Conservation (phyloP, 2,113 vertebrate species). For the Chionomys nivalis region DNA sequence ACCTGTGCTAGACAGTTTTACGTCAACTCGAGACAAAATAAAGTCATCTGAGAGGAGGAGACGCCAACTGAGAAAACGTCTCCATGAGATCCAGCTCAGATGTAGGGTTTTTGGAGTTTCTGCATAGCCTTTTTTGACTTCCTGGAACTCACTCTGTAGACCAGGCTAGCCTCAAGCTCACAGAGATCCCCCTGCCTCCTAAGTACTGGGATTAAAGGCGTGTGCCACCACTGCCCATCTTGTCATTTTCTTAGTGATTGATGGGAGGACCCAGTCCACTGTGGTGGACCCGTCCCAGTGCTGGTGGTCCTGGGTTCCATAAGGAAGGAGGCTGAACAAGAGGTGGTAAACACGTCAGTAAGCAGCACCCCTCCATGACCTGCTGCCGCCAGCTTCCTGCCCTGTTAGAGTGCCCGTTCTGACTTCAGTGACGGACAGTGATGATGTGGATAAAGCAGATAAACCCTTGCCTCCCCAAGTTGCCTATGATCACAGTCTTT, state of each 20-base stretch:
- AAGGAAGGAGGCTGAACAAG: not conserved
- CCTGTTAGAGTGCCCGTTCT: not conserved
- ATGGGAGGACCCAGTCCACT: not conserved
- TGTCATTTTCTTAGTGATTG: not conserved
- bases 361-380: not conserved
- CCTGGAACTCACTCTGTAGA: not conserved
- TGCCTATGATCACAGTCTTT: not conserved
- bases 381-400: not conserved
- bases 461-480: not conserved
- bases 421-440: not conserved
- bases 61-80: not conserved
- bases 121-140: not conserved
- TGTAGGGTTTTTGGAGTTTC: not conserved
- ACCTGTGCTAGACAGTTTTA: not conserved
- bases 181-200: not conserved
- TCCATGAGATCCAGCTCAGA: not conserved
- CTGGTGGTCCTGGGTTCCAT: not conserved
- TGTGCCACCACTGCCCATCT: accelerated
- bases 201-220: not conserved
- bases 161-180: not conserved
- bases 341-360: not conserved
- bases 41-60: not conserved
- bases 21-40: not conserved
- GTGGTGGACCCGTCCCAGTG: no score
- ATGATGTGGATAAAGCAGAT: not conserved